Conservation (phyloP, 2,113 vertebrate genomes). For the Pachycephala philippinensis region DNA sequence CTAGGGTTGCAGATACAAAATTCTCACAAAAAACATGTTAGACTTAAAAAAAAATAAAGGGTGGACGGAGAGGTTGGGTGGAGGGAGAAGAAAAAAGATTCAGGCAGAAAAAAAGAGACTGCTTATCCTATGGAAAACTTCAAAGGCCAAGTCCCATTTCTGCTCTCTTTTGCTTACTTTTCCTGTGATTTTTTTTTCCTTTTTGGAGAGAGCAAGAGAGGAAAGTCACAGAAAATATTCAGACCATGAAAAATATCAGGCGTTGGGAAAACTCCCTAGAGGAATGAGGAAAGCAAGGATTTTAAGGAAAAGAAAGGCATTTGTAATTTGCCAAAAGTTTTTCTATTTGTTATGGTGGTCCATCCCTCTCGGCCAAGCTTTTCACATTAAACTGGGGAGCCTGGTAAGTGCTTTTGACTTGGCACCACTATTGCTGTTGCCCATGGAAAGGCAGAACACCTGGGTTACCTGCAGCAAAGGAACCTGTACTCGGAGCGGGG, state of each 20-base stretch:
- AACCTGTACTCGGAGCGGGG: neutral
- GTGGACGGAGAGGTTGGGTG: rapidly evolving
- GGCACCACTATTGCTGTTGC: neutral
- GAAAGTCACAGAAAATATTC: constrained; percentile 48
- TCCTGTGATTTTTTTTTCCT: neutral
- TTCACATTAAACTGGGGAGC: neutral
- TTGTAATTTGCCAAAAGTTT: constrained; percentile 57
- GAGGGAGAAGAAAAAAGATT: neutral
- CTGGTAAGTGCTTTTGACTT: neutral
- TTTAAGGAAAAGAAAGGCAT: constrained; percentile 23
- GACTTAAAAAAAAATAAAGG: neutral
- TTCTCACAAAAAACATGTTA: neutral
- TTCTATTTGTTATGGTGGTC: constrained; percentile 6
- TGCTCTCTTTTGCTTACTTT: constrained; percentile 54
- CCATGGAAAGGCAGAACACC: neutral
- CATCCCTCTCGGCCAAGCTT: constrained; percentile 7
- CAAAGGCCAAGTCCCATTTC: constrained; percentile 36
- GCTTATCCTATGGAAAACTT: constrained; percentile 64
- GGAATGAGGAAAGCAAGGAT: neutral
- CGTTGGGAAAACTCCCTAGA: neutral
- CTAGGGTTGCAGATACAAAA: neutral
- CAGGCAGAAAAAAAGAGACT: neutral
- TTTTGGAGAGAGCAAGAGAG: neutral
- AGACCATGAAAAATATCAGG: constrained; percentile 17
- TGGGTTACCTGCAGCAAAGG: neutral